phyloP scores from a whole-genome alignment of 2,888 invertebrate genomes.

The Apamea crenata region DNA sequence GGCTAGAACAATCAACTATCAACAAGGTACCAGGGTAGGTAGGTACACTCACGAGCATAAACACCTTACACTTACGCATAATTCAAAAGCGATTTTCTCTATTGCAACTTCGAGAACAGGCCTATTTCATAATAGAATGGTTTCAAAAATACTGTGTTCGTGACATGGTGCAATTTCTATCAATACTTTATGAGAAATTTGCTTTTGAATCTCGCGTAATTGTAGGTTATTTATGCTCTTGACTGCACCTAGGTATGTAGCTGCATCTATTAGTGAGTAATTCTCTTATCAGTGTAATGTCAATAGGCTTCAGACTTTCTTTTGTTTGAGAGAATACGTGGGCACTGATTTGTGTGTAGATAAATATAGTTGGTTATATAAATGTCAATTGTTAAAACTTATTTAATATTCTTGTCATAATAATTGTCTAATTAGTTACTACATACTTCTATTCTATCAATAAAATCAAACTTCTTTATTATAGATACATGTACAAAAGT shows the following conservation, averaged over 20 bases:
- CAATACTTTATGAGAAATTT: background rate
- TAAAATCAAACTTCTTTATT: background rate
- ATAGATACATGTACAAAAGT: background rate
- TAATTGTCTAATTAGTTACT: background rate
- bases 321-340: slow-evolving; percentile 31
- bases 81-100: background rate
- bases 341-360: background rate
- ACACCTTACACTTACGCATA: background rate
- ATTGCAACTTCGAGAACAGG: background rate
- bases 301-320: slow-evolving; percentile 44
- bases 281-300: slow-evolving; percentile 53
- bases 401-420: background rate
- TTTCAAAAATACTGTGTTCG: background rate
- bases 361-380: background rate
- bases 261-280: slow-evolving; percentile 48
- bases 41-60: background rate
- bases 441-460: background rate
- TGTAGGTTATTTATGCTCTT: background rate
- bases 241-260: slow-evolving; percentile 23
- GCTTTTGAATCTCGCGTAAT: background rate
- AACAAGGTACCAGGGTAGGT: slow-evolving; percentile 36
- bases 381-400: background rate
- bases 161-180: background rate
- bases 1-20: slow-evolving; percentile 57
- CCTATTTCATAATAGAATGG: background rate